These are phyloP conservation scores for Caenorhabditis zanzibari DNA, from an alignment of 2,888 invertebrate species.

Conservation along the genomic window DNA sequence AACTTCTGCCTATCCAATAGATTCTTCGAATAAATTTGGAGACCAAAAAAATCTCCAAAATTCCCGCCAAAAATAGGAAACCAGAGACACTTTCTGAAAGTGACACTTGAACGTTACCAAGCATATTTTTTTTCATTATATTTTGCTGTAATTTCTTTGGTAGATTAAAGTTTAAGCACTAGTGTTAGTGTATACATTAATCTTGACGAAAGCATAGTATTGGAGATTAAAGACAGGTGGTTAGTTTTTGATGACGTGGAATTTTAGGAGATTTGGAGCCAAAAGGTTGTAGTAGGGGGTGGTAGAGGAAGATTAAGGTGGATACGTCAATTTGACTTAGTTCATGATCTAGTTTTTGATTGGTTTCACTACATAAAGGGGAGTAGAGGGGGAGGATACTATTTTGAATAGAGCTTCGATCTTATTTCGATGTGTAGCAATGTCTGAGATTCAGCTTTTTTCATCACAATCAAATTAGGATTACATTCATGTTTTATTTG, in stretches of 20 bases:
- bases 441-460: too few relatives aligned
- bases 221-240: conserved; percentile 24
- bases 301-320: not conserved
- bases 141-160: conserved; percentile 1
- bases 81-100: conserved; percentile 18
- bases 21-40: not conserved
- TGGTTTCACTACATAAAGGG: not conserved
- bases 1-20: not conserved
- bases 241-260: conserved; percentile 32
- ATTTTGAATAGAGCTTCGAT: too few relatives aligned
- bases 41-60: not conserved
- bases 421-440: too few relatives aligned
- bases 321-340: conserved; percentile 5
- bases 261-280: conserved; percentile 13
- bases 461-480: too few relatives aligned
- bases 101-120: conserved; percentile 13
- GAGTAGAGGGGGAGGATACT: too few relatives aligned
- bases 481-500: too few relatives aligned
- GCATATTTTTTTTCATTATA: too few relatives aligned
- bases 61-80: too few relatives aligned
- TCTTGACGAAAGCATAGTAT: conserved; percentile 3
- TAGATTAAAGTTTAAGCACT: conserved; percentile 24
- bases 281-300: conserved; percentile 16
- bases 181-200: too few relatives aligned
- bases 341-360: not conserved